Evolutionary conservation across 2,113 vertebrate genomes (phyloP).

Genomic region (Panthera uncia): DNA sequence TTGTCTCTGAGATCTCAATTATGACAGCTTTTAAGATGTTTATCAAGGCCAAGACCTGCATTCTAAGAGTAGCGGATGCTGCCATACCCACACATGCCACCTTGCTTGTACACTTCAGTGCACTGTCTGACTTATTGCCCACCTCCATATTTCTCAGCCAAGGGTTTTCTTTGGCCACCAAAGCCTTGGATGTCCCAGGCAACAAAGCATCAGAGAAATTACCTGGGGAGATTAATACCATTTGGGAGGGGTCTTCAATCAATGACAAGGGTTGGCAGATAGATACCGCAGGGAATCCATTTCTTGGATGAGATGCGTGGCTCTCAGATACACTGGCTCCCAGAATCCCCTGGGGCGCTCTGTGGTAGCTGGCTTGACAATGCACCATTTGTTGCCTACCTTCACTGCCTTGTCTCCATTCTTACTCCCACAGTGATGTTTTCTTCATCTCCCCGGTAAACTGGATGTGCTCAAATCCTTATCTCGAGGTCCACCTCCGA

Average conservation of each 20-base stretch:
- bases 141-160: not conserved
- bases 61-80: not conserved
- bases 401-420: not conserved
- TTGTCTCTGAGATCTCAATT: not conserved
- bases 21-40: not conserved
- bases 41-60: not conserved
- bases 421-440: too few species aligned
- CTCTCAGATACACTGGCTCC: not conserved
- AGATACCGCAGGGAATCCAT: not conserved
- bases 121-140: not conserved
- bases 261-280: not conserved
- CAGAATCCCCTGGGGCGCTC: not conserved
- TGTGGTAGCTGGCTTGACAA: not conserved
- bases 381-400: rapidly evolving
- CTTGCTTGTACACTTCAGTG: not conserved
- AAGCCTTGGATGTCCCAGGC: not conserved
- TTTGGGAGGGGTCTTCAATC: not conserved
- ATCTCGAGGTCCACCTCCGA: not conserved
- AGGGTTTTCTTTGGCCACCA: not conserved
- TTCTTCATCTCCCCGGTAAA: not conserved
- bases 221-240: not conserved
- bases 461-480: not conserved
- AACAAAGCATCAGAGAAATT: not conserved
- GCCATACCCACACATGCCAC: not conserved
- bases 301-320: not conserved